phyloP scores from a whole-genome alignment of 2,113 vertebrate species.

The Rallus limicola region DNA sequence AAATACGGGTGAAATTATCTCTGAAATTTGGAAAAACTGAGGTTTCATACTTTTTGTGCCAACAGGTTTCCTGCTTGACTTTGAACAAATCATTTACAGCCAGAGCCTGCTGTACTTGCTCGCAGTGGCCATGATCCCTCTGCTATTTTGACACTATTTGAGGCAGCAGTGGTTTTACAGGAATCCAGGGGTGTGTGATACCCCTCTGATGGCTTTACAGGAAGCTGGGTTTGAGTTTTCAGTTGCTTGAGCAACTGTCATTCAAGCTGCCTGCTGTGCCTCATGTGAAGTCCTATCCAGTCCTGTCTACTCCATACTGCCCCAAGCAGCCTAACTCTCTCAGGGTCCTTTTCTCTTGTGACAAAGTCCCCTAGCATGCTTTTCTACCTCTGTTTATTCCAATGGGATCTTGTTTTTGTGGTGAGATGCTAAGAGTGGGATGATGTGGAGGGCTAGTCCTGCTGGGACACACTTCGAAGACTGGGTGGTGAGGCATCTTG shows the following conservation, averaged over 20 bases:
- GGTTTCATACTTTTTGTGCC: background rate
- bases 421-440: background rate
- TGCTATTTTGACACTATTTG: background rate
- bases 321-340: background rate
- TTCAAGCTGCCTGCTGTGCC: background rate
- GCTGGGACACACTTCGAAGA: background rate
- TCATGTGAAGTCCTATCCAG: background rate
- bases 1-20: constrained; percentile 34
- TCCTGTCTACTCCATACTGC: background rate
- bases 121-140: background rate
- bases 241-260: background rate
- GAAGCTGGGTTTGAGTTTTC: background rate
- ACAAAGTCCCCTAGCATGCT: background rate
- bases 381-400: background rate
- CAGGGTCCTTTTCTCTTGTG: background rate
- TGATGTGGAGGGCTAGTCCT: background rate
- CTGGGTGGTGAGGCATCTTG: background rate
- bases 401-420: background rate
- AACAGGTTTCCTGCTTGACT: constrained; percentile 25
- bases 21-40: background rate
- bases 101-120: background rate
- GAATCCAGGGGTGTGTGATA: background rate
- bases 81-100: background rate
- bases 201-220: background rate
- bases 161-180: background rate